Conservation (phyloP, 1,140 invertebrate species). For the Drosophila melanica region DNA sequence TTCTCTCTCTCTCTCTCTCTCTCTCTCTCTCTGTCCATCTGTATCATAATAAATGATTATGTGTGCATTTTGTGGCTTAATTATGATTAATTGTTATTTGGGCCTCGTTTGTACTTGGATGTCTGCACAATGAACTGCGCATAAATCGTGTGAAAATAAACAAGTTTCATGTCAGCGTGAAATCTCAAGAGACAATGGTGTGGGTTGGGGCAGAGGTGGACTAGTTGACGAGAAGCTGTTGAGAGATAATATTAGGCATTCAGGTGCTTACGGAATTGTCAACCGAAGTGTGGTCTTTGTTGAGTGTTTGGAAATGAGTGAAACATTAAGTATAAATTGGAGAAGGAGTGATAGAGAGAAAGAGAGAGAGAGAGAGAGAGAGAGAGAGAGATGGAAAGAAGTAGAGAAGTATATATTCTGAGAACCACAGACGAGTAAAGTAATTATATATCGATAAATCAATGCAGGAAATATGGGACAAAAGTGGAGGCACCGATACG, state of each 20-base stretch:
- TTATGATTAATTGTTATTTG: constrained; percentile 78
- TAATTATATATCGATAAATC: no score
- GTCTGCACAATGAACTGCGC: constrained; percentile 58
- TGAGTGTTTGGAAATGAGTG: not conserved
- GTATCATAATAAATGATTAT: constrained; percentile 51
- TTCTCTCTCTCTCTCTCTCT: not conserved
- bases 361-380: not conserved
- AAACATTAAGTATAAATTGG: constrained; percentile 3
- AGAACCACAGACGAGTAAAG: not conserved
- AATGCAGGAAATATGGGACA: no score
- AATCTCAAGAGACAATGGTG: not conserved
- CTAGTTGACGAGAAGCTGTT: not conserved
- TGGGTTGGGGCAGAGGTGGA: not conserved
- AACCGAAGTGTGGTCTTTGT: not conserved
- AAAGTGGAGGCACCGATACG: no score
- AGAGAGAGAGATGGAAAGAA: not conserved
- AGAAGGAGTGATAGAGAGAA: not conserved
- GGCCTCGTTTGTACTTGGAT: constrained; percentile 52
- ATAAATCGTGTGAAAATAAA: constrained; percentile 42
- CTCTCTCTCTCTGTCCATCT: not conserved
- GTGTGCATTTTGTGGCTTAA: constrained; percentile 59
- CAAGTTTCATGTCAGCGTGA: not conserved
- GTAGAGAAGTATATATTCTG: not conserved
- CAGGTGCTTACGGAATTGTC: constrained; percentile 1
- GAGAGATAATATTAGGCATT: not conserved